Evolutionary conservation across 2,888 invertebrate species (phyloP), one percentile per base, ranked within the genome.

Genomic region (Ichneumoninae sp.): DNA sequence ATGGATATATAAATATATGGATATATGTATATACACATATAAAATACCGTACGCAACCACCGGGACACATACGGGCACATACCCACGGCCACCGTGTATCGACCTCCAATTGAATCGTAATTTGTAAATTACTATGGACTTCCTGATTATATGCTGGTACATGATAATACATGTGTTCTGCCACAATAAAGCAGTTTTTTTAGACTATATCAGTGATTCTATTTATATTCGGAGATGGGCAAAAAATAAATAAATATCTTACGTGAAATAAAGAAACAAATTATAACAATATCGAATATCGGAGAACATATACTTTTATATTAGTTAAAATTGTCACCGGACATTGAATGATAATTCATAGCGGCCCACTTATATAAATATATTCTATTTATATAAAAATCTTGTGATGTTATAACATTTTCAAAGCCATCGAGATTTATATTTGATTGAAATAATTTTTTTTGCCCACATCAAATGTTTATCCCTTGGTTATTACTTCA

Each of bases 171-270:
- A 91, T 93, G 93, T 93, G 93, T 92, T 92, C 93, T 93, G 93
- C 93, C 93, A 92, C 92, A 93, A 93, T 93, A 93, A 93, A 93
- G 93, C 93, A 93, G 93, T 93, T 93, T 93, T 92, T 93, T 92
- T 91, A 91, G 92, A 89, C 89, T 90, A 90, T 26, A 65, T 57
- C 36, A 47, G 80, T 85, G 81, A 68, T 70, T 86, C 80, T 44
- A 76, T 75, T 80, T 57, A 26, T 44, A 57, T 66, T 57, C 13
- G 16, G 7, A 62, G 13, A 33, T 62, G 62, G 62, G 62, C 62
- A 30, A 62, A 62, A 71, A 60, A 33, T 22, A 40, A 40, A 40
- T 40, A 62, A 30, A 50, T 40, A 62, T 33, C 16, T 8, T 19
- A 71, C 36, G 7, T 33, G 36, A 33, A 60, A 3, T 3, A 26